phyloP scores from a whole-genome alignment of 1,140 invertebrate genomes.

The Gryllus bimaculatus region DNA sequence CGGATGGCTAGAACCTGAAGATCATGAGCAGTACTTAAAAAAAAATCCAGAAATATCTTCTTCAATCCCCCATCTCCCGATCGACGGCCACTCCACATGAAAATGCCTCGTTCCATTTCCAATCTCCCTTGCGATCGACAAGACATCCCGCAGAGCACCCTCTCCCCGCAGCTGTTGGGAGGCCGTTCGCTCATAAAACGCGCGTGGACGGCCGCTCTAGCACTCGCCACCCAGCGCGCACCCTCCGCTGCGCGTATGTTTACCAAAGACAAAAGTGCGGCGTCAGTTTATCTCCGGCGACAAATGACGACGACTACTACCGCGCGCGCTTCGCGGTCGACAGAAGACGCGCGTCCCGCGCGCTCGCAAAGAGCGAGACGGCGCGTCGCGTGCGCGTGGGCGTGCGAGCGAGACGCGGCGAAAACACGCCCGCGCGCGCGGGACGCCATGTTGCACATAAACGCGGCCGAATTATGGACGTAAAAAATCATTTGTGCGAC shows the following conservation, averaged over 20 bases:
- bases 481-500: constrained; percentile 5
- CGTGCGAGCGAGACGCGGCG: not conserved
- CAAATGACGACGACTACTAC: not conserved
- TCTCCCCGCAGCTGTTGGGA: too few species aligned
- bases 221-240: not conserved
- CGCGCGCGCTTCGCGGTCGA: too few species aligned
- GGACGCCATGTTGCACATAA: not conserved
- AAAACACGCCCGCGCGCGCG: not conserved
- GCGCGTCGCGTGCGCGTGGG: not conserved
- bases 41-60: too few species aligned
- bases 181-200: too few species aligned
- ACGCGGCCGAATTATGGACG: not conserved
- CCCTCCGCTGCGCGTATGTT: not conserved
- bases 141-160: too few species aligned
- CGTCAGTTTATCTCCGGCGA: not conserved
- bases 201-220: not conserved
- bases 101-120: too few species aligned
- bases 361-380: not conserved
- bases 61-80: too few species aligned
- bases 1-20: too few species aligned
- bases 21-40: too few species aligned
- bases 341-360: too few species aligned
- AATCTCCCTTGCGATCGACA: too few species aligned
- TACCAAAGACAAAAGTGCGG: not conserved
- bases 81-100: too few species aligned